Base-by-base conservation (phyloP, 2,797 vertebrate species). In the Syndactyla subalaris region DNA sequence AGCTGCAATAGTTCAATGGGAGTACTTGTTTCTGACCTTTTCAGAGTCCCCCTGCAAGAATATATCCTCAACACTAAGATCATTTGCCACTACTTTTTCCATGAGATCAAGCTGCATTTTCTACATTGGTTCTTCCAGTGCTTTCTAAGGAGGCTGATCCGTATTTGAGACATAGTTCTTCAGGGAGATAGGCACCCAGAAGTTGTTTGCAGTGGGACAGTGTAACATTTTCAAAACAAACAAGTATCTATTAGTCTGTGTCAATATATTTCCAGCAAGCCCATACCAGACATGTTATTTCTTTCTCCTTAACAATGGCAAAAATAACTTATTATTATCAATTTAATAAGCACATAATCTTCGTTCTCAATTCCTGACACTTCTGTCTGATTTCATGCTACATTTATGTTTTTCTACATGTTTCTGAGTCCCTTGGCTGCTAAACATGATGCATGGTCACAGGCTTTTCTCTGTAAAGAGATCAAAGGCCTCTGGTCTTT, bases 221-320 rank as follows among this genome's bases (percentile, higher is more conserved):
- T 15, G 23, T 36, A 68, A 61, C 17, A 58, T 84, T 84, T 80
- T 86, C 29, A 83, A 78, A 89, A 74, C 27, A 92, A 88, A 45
- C 14, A 36, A 62, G 8, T 14, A n/a, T 26, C 43, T 79, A 26
- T 77, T 80, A 89, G 18, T 12, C 55, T 26, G 9, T 29, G 7
- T 8, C 59, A 76, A 29, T 58, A 12, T 21, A 45, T 63, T 89
- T 75, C 55, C 73, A 85, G 61, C 22, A 88, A 88, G 19, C 6
- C 20, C 0, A 0, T 63, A 65, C 5, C 22, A 71, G 63, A n/a
- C n/a, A 57, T 12, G 7, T 34, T 51, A 80, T 29, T 85, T 52
- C 1, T 77, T 12, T 55, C 18, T 55, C 9, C 32, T 59, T 55
- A 66, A 19, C 13, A 80, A 41, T 11, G 7, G 14, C 8, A 66